Base-by-base conservation (phyloP, 2,797 vertebrate species). In the Brachyalestes nurse region DNA sequence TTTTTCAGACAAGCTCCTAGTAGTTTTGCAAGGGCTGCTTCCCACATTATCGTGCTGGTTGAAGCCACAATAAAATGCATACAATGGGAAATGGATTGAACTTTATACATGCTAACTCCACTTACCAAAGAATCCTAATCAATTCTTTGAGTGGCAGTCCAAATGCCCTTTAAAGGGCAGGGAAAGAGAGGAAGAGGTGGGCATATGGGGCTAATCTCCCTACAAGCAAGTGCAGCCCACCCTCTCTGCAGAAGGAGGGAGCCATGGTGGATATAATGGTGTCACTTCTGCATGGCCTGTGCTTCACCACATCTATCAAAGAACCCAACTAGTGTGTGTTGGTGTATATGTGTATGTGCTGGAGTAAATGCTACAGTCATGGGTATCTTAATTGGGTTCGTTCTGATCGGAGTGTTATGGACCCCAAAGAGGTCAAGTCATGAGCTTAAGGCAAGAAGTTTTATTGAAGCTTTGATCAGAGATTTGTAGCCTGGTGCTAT, bases 121-220 rank as follows among this genome's bases (percentile, higher is more conserved):
- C 84, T 83, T 82, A 82, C 81, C 80, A 83, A 85, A 83, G 84
- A 85, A 83, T 78, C 81, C 74, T 55, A 77, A 81, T 71, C 64
- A 85, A 80, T 83, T 81, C 74, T 83, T 83, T 80, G 78, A 76
- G n/a, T 82, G 73, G 76, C 75, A 71, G 58, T 45, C 77, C 67
- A 72, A 74, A 73, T 62, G 79, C 74, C 75, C 75, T 72, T 60
- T 67, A 47, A 72, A 62, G 76, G 66, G 79, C 71, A 72, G 65
- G 73, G 66, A 61, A 67, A 66, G n/a, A 79, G 34, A 73, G 77
- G 23, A 67, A 73, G 28, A 49, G 72, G 58, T 60, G 62, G 62
- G 78, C 57, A 79, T 61, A 79, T 77, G 74, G 78, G 78, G 72
- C 60, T 47, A 53, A 69, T 74, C 34, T 61, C 55, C 49, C 61